Base-by-base conservation (phyloP, 2,888 invertebrate genomes). In the Keiferia lycopersicella region DNA sequence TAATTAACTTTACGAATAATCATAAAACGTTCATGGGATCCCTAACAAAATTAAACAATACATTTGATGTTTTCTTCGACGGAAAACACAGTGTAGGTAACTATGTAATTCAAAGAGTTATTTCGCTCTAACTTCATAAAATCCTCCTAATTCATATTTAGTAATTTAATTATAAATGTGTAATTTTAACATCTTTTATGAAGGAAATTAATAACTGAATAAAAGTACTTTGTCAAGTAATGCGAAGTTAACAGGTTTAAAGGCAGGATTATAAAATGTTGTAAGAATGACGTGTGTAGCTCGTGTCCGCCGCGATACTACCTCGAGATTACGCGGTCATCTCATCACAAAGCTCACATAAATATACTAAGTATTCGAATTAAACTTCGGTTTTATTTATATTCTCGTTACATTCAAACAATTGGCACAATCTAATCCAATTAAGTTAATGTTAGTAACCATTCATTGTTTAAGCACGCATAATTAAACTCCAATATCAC, bases 81-180 rank as follows among this genome's bases (percentile, higher is more conserved):
- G 45, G 16, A 45, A 45, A 16, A 45, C 16, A 45, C 4, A n/a
- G 4, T 45, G n/a, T 45, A 16, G 1, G 6, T 10, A 50, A 16
- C 16, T 7, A 2, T 8, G 10, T 22, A 18, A 18, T 50, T 8
- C 22, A 2, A 20, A 11, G 2, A 50, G 22, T 18, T 50, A 50
- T 50, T 50, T 2, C 18, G 8, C 18, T 20, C 12, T 22, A 22
- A 12, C 67, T 67, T 61, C 12, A 22, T 50, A 2, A 0, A 18
- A 20, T 53, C 51, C 20, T 53, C 22, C 11, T 26, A 53, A 53
- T 53, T 22, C 51, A 22, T 50, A 50, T 50, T 50, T 50, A 53
- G 22, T 53, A 14, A 53, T 51, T 20, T 12, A 26, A 50, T 20
- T 53, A 26, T 53, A 53, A 53, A 53, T 53, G 51, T 53, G 51